Conservation (phyloP, 2,113 vertebrate genomes). For the Cyanoderma ruficeps region DNA sequence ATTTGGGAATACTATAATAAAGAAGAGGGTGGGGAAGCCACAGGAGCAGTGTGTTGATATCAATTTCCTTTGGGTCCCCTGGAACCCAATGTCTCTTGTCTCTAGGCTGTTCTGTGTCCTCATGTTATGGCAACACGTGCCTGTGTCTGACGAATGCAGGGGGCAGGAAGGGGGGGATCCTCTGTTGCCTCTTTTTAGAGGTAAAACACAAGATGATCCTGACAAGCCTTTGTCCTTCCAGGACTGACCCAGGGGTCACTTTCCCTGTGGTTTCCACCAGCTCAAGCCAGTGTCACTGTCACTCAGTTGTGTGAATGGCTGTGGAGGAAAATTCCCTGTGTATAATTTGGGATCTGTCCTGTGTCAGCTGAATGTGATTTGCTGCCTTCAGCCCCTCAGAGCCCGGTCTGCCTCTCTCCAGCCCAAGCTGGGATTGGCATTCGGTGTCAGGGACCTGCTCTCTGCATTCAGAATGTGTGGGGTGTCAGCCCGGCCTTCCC, state of each 20-base stretch:
- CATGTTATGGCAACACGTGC: rapidly evolving
- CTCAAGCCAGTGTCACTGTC: neutral
- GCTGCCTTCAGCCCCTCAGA: neutral
- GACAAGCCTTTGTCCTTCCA: neutral
- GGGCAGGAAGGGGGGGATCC: neutral
- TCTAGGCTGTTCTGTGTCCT: neutral
- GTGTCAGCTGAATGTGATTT: neutral
- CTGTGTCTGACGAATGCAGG: neutral
- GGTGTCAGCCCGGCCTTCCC: neutral
- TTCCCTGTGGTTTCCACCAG: neutral
- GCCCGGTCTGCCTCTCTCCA: neutral
- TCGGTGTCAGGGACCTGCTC: neutral
- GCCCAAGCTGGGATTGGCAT: neutral
- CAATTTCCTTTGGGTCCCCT: neutral
- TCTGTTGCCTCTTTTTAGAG: neutral
- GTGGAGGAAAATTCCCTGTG: neutral
- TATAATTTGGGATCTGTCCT: neutral
- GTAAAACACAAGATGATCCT: neutral
- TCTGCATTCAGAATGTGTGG: neutral
- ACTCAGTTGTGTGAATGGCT: neutral
- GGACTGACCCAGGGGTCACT: neutral
- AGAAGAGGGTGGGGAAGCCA: neutral
- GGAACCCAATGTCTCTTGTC: neutral
- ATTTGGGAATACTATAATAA: neutral
- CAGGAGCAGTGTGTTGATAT: neutral